These are phyloP conservation scores for Alloscopus bannaensis DNA, from an alignment of 2,888 invertebrate species.

Conservation along the genomic window DNA sequence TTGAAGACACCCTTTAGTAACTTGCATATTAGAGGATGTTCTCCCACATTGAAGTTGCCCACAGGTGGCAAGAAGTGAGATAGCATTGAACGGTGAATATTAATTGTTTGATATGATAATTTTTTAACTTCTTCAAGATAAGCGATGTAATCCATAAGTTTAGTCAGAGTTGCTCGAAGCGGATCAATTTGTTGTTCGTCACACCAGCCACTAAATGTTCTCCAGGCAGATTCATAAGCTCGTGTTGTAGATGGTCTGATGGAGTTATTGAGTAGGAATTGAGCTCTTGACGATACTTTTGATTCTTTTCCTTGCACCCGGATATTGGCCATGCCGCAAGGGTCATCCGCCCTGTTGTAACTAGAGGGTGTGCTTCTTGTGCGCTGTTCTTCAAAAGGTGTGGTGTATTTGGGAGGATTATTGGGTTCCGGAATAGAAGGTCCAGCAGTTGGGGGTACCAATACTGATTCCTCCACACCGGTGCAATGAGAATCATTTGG, in stretches of 20 bases:
- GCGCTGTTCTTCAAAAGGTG: background rate
- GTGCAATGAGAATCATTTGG: constrained; percentile 26
- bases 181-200: background rate
- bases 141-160: background rate
- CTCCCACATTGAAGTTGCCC: background rate
- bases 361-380: background rate
- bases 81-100: background rate
- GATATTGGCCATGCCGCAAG: constrained; percentile 17
- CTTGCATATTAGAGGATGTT: background rate
- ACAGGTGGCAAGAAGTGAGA: background rate
- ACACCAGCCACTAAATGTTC: constrained; percentile 13
- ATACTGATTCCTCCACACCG: constrained; percentile 30
- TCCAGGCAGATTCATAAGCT: background rate
- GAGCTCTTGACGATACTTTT: background rate
- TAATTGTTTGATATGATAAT: constrained; percentile 2
- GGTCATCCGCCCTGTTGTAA: background rate
- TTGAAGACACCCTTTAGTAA: constrained; percentile 12
- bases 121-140: constrained; percentile 12
- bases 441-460: constrained; percentile 38
- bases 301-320: background rate
- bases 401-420: background rate
- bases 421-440: background rate
- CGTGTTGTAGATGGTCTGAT: background rate
- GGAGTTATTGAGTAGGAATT: background rate
- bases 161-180: background rate